Evolutionary conservation across 2,113 vertebrate genomes (phyloP).

Genomic region (Silurus asotus): DNA sequence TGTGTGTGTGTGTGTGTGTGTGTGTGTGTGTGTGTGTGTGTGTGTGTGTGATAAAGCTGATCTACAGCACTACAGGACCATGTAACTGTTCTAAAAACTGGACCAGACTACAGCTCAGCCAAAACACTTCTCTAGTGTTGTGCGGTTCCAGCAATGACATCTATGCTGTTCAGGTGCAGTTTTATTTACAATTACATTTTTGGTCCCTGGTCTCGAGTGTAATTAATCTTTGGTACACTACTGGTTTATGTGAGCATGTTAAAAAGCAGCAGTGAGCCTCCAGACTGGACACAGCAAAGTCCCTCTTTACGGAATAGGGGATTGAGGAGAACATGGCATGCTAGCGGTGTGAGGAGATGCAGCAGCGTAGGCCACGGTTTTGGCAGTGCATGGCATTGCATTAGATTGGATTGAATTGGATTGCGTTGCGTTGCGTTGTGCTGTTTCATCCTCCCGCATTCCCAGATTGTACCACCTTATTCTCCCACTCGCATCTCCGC

Average conservation of each 20-base stretch:
- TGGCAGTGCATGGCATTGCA: constrained; percentile 4
- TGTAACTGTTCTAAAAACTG: background rate
- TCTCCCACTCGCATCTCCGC: constrained; percentile 28
- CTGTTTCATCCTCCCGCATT: constrained; percentile 49
- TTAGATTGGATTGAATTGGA: too few species aligned
- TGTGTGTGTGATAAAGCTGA: background rate
- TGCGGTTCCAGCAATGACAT: background rate
- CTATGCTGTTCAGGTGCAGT: background rate
- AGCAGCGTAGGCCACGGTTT: constrained; percentile 33
- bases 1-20: background rate
- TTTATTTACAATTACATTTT: background rate
- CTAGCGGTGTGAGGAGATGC: background rate
- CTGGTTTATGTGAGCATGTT: background rate
- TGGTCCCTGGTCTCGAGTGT: background rate
- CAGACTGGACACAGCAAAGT: too few species aligned
- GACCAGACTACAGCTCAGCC: background rate
- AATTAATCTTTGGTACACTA: constrained; percentile 32
- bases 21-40: too few species aligned
- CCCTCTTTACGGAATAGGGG: background rate
- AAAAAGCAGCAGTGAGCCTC: background rate
- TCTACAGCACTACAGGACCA: background rate
- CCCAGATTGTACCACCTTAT: constrained; percentile 26
- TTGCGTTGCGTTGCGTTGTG: background rate
- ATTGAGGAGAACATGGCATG: background rate
- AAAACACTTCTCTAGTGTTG: background rate